A percentile compares a stretch with the other conserved stretches of the same genome.
phyloP scores from a whole-genome alignment of 2,797 vertebrate species.

The Coilia nasus region DNA sequence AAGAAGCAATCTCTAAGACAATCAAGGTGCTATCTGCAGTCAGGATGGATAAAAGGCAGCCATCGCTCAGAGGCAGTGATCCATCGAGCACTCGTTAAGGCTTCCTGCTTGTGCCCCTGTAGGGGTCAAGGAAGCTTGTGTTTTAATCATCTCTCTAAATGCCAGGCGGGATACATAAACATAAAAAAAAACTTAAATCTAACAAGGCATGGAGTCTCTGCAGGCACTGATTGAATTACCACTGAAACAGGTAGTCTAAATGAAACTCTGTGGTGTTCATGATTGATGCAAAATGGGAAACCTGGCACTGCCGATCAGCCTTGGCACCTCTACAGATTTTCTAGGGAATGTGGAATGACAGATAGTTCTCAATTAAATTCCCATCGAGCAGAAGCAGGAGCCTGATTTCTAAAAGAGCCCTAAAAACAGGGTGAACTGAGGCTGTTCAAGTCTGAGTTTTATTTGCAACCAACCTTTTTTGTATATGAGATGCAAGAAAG shows the following conservation, averaged over 20 bases:
- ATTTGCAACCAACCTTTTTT: background rate
- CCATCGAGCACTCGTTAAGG: no score
- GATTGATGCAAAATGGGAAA: background rate
- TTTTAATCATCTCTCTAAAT: background rate
- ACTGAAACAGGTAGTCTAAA: constrained; percentile 53
- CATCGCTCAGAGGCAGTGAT: no score
- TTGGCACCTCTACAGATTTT: background rate
- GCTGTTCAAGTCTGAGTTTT: background rate
- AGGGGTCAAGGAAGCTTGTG: background rate
- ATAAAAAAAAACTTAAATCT: background rate
- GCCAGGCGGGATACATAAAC: background rate
- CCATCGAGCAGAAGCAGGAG: no score
- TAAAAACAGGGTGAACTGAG: background rate
- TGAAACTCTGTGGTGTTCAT: background rate
- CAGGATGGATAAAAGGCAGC: background rate
- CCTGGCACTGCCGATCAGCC: background rate
- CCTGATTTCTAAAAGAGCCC: background rate
- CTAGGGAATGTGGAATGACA: no score
- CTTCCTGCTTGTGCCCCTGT: no score
- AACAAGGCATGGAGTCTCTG: background rate
- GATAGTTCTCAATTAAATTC: no score
- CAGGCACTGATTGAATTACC: constrained; percentile 63
- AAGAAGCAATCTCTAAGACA: background rate
- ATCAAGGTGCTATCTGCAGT: background rate
- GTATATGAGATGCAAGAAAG: background rate